Evolutionary conservation across 2,888 invertebrate genomes (phyloP).

Genomic region (Mythimna lalbum): DNA sequence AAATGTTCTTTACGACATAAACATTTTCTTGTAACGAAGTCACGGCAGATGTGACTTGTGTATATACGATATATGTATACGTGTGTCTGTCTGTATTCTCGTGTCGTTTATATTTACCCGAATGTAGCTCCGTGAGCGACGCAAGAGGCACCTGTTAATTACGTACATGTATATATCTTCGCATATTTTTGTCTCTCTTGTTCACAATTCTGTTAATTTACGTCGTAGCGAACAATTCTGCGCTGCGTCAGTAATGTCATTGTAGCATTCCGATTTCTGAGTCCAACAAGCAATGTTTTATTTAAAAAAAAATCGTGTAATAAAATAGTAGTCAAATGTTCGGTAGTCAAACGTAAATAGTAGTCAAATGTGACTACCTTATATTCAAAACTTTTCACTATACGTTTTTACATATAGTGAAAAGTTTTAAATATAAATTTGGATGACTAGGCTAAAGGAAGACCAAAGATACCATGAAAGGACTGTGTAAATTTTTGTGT

Average conservation of each 20-base stretch:
- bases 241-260: neutral
- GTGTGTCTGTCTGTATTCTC: constrained; percentile 11
- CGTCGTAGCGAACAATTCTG: constrained; percentile 8
- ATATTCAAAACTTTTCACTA: too few relatives aligned
- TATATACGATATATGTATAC: constrained; percentile 1
- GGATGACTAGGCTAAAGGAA: neutral
- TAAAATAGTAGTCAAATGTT: too few relatives aligned
- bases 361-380: too few relatives aligned
- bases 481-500: neutral
- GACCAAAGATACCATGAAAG: neutral
- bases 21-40: constrained; percentile 37
- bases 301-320: too few relatives aligned
- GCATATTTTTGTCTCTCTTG: constrained; percentile 40
- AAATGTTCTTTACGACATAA: constrained; percentile 18
- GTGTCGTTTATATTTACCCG: constrained; percentile 20
- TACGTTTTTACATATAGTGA: too few relatives aligned
- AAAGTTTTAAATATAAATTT: neutral
- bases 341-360: too few relatives aligned
- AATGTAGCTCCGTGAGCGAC: constrained; percentile 19
- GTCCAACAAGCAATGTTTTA: constrained; percentile 1
- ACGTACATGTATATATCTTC: constrained; percentile 26
- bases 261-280: neutral
- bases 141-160: constrained; percentile 50
- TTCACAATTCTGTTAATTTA: constrained; percentile 29
- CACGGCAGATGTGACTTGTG: constrained; percentile 17